These are phyloP conservation scores for Troides helena DNA, from an alignment of 2,888 invertebrate species.

Conservation along the genomic window DNA sequence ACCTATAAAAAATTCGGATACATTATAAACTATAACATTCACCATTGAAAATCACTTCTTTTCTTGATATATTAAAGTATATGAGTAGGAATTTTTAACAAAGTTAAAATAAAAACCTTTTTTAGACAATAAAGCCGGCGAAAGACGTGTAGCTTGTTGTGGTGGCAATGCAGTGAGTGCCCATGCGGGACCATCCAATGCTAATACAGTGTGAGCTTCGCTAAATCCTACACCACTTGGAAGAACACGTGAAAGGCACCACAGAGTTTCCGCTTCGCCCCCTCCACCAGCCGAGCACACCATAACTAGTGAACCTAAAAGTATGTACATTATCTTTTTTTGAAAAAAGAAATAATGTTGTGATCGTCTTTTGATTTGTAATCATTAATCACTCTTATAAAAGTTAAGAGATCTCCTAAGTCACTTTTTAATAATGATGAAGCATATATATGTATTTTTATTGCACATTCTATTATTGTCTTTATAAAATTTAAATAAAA, in stretches of 20 bases:
- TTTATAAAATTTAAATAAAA: no score
- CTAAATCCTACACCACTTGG: conserved; percentile 86
- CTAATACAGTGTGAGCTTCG: conserved; percentile 88
- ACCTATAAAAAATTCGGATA: no score
- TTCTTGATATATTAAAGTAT: background rate
- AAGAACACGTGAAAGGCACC: conserved; percentile 82
- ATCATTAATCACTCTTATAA: no score
- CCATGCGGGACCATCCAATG: conserved; percentile 94
- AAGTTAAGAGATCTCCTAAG: no score
- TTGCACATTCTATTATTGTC: no score
- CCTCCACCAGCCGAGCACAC: conserved; percentile 72
- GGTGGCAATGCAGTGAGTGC: conserved; percentile 81
- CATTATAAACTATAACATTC: no score
- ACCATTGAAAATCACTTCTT: no score
- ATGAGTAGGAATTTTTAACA: background rate
- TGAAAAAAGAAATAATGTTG: no score
- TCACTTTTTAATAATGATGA: no score
- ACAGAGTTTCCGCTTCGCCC: conserved; percentile 71
- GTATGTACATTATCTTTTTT: no score
- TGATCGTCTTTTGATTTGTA: no score
- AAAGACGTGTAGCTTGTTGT: conserved; percentile 53
- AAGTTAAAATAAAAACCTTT: conserved; percentile 47
- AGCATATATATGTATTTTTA: no score
- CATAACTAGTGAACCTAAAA: conserved; percentile 76
- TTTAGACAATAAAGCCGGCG: conserved; percentile 57